phyloP scores from a whole-genome alignment of 2,113 vertebrate genomes.

The Muntiacus reevesi region DNA sequence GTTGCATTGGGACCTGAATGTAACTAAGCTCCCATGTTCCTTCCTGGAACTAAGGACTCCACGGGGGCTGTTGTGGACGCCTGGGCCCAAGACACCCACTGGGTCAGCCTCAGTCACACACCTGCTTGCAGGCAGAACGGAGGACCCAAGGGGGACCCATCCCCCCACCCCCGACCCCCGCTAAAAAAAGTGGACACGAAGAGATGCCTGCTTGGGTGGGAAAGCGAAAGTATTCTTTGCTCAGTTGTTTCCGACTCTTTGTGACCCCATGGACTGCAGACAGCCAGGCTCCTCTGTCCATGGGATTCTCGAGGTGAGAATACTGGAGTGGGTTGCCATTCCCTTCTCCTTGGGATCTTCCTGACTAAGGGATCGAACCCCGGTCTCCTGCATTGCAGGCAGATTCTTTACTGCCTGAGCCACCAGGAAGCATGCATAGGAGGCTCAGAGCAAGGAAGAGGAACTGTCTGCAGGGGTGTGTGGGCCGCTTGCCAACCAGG shows the following conservation, averaged over 20 bases:
- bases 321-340: background rate
- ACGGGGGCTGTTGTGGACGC: too few species aligned
- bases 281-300: background rate
- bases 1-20: background rate
- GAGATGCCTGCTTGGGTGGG: fast-evolving
- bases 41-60: background rate
- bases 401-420: background rate
- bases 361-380: background rate
- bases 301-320: background rate
- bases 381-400: background rate
- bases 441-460: background rate
- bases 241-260: background rate
- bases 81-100: too few species aligned
- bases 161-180: too few species aligned
- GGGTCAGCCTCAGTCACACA: background rate
- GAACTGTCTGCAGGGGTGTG: background rate
- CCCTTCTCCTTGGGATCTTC: background rate
- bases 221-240: background rate
- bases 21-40: background rate
- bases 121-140: background rate
- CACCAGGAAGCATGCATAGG: background rate
- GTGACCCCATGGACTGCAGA: background rate
- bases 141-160: background rate
- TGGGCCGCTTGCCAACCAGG: background rate
- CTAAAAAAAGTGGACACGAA: background rate